Base-by-base conservation (phyloP, 37 sponge, comb jelly and placozoan genomes). In the Tethya wilhelma region DNA sequence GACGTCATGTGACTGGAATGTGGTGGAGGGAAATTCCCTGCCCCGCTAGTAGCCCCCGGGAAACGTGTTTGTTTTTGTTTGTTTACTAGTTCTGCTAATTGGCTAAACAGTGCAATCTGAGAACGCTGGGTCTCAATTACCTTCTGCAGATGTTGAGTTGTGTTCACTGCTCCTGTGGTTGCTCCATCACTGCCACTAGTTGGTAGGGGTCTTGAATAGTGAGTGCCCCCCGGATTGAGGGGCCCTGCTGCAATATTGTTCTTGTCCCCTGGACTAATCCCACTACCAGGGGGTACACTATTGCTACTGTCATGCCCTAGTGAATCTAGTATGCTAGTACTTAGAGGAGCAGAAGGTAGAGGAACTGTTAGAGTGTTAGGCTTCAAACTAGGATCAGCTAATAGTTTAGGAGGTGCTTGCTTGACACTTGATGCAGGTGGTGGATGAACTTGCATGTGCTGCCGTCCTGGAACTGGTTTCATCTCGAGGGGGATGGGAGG, bases 111-210 rank as follows among this genome's bases (percentile, higher is more conserved):
- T 1, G 42, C 70, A 23, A 79, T 45, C 55, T 84, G 80, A 23
- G 74, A 64, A 0, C 84, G 73, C 64, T 90, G 85, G 11, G 81
- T 71, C 25, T 84, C 88, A 46, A 81, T 88, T 78, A 82, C 78
- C 67, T 68, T 57, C 79, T 90, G 80, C 31, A 84, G 56, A 31
- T 79, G 58, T 3, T 74, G 60, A 38, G 56, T 8, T 23, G 55
- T 62, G 22, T 19, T 20, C 20, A 64, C 12, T 42, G 29, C 9
- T 4, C 33, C 42, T 42, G 11, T 34, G 2, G 38, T 17, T 20
- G 58, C 56, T 1, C 45, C 60, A 1, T 66, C 65, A 25, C 33
- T n/a, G n/a, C n/a, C n/a, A n/a, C n/a, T n/a, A n/a, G n/a, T n/a
- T n/a, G n/a, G n/a, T n/a, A n/a, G n/a, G n/a, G n/a, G n/a, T n/a